A percentile compares a stretch with the other conserved stretches of the same genome.
Evolutionary conservation across 2,113 vertebrate genomes (phyloP).

Genomic region (Chionomys nivalis): DNA sequence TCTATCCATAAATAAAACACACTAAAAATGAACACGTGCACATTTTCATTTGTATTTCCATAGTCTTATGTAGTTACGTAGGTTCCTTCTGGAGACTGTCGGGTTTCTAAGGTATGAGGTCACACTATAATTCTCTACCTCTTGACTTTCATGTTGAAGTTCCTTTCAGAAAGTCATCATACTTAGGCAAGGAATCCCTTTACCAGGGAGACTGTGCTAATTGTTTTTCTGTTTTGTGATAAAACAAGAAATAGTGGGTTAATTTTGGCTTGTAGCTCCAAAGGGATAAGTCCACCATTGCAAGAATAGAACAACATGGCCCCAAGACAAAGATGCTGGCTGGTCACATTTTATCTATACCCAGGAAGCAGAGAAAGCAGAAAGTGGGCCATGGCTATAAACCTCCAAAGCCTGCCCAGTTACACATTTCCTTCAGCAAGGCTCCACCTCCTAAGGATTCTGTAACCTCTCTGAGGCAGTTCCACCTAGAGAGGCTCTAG

Average conservation of each 20-base stretch:
- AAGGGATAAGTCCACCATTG: background rate
- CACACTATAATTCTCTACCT: background rate
- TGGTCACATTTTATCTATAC: background rate
- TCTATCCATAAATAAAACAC: background rate
- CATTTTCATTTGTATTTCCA: background rate
- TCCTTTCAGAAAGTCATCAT: background rate
- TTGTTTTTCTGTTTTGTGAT: background rate
- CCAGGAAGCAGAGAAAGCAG: background rate
- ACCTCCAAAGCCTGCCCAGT: background rate
- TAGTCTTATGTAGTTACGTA: background rate
- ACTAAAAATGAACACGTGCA: conserved; percentile 21
- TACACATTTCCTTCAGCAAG: background rate
- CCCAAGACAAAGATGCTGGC: background rate
- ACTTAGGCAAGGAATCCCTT: background rate
- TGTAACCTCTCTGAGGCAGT: background rate
- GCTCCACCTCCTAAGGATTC: background rate
- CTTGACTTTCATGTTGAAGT: conserved; percentile 2
- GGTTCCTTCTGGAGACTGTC: too few species aligned
- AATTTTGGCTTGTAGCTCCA: background rate
- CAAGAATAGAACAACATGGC: background rate
- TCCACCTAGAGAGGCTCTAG: background rate
- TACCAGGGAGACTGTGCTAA: background rate
- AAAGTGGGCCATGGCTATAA: too few species aligned
- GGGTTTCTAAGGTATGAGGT: conserved; percentile 41
- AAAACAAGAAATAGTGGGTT: background rate